Percentiles rank a stretch among this genome's conserved stretches.
Conservation (phyloP, 2,113 vertebrate species). For the Prunella fulvescens region DNA sequence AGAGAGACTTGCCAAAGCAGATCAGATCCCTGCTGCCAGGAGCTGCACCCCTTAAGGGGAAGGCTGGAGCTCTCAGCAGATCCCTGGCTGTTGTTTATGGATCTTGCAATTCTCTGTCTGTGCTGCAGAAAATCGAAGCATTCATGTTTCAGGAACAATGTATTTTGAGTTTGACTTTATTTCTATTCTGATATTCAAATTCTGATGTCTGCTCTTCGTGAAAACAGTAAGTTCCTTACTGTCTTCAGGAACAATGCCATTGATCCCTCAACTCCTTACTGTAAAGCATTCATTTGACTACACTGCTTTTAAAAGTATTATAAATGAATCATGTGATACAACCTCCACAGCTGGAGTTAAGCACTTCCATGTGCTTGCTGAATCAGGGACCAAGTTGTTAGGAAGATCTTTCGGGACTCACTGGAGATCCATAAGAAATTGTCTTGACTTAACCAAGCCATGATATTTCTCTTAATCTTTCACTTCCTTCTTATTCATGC, state of each 20-base stretch:
- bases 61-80: neutral
- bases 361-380: neutral
- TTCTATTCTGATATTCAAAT: conserved; percentile 1
- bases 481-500: conserved; percentile 50
- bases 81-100: neutral
- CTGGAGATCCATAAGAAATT: conserved; percentile 29
- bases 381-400: neutral
- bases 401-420: neutral
- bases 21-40: neutral
- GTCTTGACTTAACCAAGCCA: conserved; percentile 36
- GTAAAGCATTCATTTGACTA: neutral
- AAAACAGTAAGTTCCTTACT: neutral
- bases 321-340: neutral
- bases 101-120: neutral
- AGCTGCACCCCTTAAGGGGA: neutral
- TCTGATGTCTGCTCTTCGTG: neutral
- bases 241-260: neutral
- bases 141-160: neutral
- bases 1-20: neutral
- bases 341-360: conserved; percentile 9
- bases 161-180: conserved; percentile 7
- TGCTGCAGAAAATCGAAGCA: neutral
- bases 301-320: neutral
- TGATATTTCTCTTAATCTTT: conserved; percentile 45
- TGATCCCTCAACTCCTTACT: neutral